These are phyloP conservation scores for Leontopithecus rosalia DNA, from an alignment of 2,797 vertebrate species.

Conservation along the genomic window DNA sequence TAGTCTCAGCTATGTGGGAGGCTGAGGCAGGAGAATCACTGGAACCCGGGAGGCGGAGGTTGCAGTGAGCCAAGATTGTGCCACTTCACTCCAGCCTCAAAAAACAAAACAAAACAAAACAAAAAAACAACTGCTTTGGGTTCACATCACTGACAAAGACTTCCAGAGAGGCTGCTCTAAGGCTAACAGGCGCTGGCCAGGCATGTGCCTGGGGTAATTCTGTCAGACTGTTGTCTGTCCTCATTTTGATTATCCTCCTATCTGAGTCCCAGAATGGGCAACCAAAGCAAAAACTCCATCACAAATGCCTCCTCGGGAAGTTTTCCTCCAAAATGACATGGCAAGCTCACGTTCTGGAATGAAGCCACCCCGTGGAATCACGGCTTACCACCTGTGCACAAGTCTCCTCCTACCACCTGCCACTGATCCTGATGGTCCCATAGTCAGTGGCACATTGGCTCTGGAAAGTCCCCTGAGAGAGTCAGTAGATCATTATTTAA, in stretches of 20 bases:
- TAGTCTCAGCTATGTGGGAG: too few species aligned
- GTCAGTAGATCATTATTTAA: not conserved
- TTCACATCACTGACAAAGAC: not conserved
- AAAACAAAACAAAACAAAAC: not conserved
- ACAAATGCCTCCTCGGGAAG: not conserved
- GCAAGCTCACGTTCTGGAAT: not conserved
- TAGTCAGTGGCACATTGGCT: not conserved
- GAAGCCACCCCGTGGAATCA: not conserved
- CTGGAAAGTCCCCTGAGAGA: not conserved
- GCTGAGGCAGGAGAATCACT: too few species aligned
- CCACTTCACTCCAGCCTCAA: too few species aligned
- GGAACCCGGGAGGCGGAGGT: too few species aligned
- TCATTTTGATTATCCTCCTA: not conserved
- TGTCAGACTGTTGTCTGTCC: not conserved
- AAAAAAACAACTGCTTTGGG: not conserved
- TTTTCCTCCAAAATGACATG: not conserved
- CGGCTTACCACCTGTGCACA: too few species aligned
- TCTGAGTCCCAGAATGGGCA: not conserved
- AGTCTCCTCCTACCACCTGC: too few species aligned
- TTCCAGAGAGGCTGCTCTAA: not conserved
- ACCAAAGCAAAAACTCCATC: not conserved
- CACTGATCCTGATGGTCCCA: too few species aligned
- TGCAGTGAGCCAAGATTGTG: too few species aligned
- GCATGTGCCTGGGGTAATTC: rapidly evolving
- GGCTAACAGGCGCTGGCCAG: not conserved